phyloP scores from a whole-genome alignment of 2,797 vertebrate genomes.

The Gymnoscopelus braueri region DNA sequence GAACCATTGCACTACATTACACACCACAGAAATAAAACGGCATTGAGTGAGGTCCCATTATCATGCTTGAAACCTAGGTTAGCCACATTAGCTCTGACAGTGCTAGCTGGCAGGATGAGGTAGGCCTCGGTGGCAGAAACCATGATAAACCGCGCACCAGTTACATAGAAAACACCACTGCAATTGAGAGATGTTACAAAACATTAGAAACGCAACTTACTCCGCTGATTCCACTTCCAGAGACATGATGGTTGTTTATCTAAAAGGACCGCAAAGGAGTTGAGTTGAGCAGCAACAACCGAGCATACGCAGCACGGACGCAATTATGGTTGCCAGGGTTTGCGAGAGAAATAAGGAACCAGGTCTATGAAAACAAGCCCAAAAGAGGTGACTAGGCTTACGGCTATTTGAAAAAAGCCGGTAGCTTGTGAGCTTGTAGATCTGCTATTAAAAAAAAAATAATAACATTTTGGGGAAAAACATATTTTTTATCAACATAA shows the following conservation, averaged over 20 bases:
- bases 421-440: too few relatives aligned
- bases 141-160: not conserved
- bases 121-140: slow-evolving; percentile 44
- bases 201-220: slow-evolving; percentile 63
- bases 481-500: too few relatives aligned
- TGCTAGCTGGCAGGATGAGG: slow-evolving; percentile 13
- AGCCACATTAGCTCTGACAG: slow-evolving; percentile 36
- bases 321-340: too few relatives aligned
- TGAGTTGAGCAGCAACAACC: slow-evolving; percentile 4
- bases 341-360: too few relatives aligned
- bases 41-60: accelerated
- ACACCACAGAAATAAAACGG: too few relatives aligned
- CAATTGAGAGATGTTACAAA: accelerated
- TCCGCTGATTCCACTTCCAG: slow-evolving; percentile 84
- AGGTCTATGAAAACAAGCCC: too few relatives aligned
- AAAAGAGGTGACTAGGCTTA: too few relatives aligned
- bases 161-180: accelerated
- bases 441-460: too few relatives aligned
- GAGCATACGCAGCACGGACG: slow-evolving; percentile 11
- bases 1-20: too few relatives aligned
- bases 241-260: slow-evolving; percentile 74
- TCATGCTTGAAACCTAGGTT: slow-evolving; percentile 22
- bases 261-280: slow-evolving; percentile 1
- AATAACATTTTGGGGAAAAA: too few relatives aligned
- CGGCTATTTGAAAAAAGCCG: too few relatives aligned